These are phyloP conservation scores for Oxyura jamaicensis DNA, from an alignment of 2,113 vertebrate species.

Conservation along the genomic window DNA sequence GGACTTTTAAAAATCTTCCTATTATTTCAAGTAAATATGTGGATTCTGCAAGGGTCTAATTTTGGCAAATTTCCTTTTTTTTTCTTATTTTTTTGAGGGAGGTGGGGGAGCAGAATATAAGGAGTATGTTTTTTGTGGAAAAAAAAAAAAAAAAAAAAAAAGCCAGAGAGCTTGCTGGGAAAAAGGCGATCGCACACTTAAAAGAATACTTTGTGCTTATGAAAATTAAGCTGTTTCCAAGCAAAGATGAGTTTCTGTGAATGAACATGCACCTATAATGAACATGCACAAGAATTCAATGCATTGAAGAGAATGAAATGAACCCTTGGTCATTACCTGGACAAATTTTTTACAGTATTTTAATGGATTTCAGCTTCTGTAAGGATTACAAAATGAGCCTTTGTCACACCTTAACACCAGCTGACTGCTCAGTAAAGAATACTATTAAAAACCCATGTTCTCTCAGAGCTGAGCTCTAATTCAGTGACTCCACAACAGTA, in stretches of 20 bases:
- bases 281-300: neutral
- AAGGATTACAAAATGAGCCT: neutral
- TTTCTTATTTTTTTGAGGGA: neutral
- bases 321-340: neutral
- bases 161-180: neutral
- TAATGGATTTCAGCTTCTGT: neutral
- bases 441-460: neutral
- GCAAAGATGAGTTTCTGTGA: neutral
- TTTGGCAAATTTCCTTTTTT: neutral
- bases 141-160: neutral
- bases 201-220: neutral
- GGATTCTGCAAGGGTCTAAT: neutral
- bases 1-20: neutral
- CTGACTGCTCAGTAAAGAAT: neutral
- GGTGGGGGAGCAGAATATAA: neutral
- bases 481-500: neutral
- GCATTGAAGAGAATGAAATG: neutral
- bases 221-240: neutral
- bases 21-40: neutral
- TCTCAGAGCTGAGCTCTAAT: neutral
- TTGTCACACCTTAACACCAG: neutral
- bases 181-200: neutral
- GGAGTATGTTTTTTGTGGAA: neutral
- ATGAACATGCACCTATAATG: neutral
- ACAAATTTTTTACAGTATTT: neutral